A percentile compares a stretch with the other conserved stretches of the same genome.
Conservation (phyloP, 2,113 vertebrate genomes). For the Fulmarus glacialis region DNA sequence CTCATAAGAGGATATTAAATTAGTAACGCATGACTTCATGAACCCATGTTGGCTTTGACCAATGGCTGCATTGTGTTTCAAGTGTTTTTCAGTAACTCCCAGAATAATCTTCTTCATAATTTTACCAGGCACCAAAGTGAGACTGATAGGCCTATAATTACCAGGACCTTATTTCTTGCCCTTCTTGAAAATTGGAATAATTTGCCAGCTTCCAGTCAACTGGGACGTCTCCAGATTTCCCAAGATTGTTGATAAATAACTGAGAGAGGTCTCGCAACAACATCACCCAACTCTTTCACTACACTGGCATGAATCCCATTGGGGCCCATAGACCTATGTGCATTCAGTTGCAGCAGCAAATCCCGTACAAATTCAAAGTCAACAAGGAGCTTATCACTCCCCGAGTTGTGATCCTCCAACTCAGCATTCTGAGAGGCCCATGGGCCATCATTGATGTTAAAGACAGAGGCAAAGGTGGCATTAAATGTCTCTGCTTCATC, state of each 20-base stretch:
- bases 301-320: not conserved
- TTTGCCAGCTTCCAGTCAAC: not conserved
- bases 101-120: not conserved
- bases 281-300: not conserved
- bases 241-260: not conserved
- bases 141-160: not conserved
- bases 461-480: not conserved
- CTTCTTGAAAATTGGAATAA: not conserved
- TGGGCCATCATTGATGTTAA: not conserved
- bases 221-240: not conserved
- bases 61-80: not conserved
- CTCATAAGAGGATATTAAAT: not conserved
- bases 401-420: rapidly evolving
- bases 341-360: not conserved
- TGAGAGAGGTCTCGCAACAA: not conserved
- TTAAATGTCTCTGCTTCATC: not conserved
- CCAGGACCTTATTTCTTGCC: not conserved
- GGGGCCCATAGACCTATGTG: not conserved
- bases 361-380: no score
- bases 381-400: not conserved
- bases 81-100: not conserved
- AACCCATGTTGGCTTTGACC: rapidly evolving
- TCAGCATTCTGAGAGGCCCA: not conserved
- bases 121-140: not conserved
- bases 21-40: not conserved